Base-by-base conservation (phyloP, 2,113 vertebrate genomes). In the Cryptomyrus ogoouensis region DNA sequence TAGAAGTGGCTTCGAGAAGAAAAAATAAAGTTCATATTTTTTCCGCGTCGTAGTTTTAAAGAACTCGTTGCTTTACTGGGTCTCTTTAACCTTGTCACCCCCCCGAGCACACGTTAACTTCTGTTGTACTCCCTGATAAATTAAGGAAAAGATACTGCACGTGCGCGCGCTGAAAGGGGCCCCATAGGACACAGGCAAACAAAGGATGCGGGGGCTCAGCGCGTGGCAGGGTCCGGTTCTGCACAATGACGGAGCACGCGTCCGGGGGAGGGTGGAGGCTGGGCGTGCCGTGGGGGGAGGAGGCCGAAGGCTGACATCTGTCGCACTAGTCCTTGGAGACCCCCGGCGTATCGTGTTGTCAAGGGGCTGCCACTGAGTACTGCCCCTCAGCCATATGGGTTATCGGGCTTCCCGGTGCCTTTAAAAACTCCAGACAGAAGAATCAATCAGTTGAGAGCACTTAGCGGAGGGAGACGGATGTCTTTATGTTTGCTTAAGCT, bases 361-460 rank as follows among this genome's bases (percentile, higher is more conserved):
- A 52, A 88, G 90, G 74, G 93, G 92, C 92, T 50, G 84, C 19
- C 84, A 27, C 86, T 92, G 13, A 58, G 89, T 91, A 88, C 83
- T 91, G 77, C 62, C 90, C 89, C 86, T 77, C 88, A 84, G 92
- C 93, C 94, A 94, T 94, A 93, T 94, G 94, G 91, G 93, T 91
- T 91, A 88, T 88, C 89, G 86, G 91, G 86, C 3, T 42, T 8
- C 35, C 31, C 35, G 35, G 74, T 19, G 88, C 89, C 93, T 92
- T 94, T 94, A 92, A 92, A 91, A 89, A 90, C 52, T 70, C 87
- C 9, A 47, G 42, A 74, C 47, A n/a, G 15, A 44, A 88, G 89
- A 24, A 52, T 89, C 89, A 91, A 58, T 89, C 84, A 89, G 56
- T 50, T 39, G 90, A 6, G 87, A 21, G 53, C 56, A 19, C 31